Evolutionary conservation across 2,797 vertebrate genomes (phyloP), one percentile per base, ranked within the genome.

Genomic region (Brachyrhaphis roseni): DNA sequence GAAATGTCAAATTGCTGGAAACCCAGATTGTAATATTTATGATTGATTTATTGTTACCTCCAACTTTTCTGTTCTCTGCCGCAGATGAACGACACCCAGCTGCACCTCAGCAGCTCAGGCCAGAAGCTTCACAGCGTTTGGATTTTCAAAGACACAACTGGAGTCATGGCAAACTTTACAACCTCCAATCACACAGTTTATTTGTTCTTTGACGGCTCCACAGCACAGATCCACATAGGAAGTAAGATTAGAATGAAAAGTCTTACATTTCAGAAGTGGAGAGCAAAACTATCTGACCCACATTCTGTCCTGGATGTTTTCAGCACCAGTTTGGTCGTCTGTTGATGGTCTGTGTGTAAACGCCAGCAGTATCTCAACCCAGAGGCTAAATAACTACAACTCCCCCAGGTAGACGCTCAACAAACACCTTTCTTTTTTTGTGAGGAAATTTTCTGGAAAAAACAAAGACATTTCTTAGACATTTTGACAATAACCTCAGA

Each of bases 171-270:
- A 18, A 78, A 80, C 26, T 26, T 86, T 5, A 70, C 75, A 0
- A 28, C 12, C 5, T 77, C 77, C 6, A 62, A 43, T 39, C 18
- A 76, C 73, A 84, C 23, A 0, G 6, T 84, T 2, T 78, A 78
- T 18, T 74, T 92, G 31, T 31, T 73, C 74, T 91, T 91, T 72
- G 70, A 87, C 13, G 75, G 85, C 36, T 26, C 71, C 72, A 76
- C 47, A 0, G 11, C 78, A 5, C 72, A 70, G 5, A 78, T 87
- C 41, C 41, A 39, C 43, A 3, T 51, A 23, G 66, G 4, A 68
- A 72, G 85, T 86, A 81, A n/a, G 51, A 41, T n/a, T 1, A 28
- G 55, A 5, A 1, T n/a, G 11, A 68, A 41, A 41, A 1, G 7
- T 41, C 8, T 23, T 12, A 41, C 4, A 11, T 41, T 41, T 68